Conservation (phyloP, 2,888 invertebrate species). For the Adelognathus sp. region DNA sequence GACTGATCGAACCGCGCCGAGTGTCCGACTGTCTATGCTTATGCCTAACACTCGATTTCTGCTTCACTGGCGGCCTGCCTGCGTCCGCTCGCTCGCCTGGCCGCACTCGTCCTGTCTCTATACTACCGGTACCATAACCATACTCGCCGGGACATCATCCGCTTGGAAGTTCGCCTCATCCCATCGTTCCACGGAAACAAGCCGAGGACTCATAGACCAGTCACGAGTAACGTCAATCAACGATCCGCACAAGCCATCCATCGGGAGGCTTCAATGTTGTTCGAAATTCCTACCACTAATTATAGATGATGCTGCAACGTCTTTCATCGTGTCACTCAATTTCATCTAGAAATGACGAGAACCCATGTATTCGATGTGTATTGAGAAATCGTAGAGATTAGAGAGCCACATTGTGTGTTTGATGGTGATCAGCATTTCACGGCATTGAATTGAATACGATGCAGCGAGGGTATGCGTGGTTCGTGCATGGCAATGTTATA, state of each 20-base stretch:
- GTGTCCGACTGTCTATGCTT: slow-evolving; percentile 3
- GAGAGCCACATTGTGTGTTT: slow-evolving; percentile 9
- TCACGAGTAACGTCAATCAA: slow-evolving; percentile 53
- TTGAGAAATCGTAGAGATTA: slow-evolving; percentile 5
- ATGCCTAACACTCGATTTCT: background rate
- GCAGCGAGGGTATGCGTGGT: background rate
- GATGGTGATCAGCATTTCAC: background rate
- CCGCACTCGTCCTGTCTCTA: background rate
- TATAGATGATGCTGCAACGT: slow-evolving; percentile 33
- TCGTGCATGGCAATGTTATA: slow-evolving; percentile 12
- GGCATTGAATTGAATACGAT: slow-evolving; percentile 1
- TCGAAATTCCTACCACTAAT: slow-evolving; percentile 22
- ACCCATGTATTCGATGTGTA: background rate
- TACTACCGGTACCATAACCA: background rate
- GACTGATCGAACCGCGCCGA: slow-evolving; percentile 45
- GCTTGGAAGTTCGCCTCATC: slow-evolving; percentile 10
- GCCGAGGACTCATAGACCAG: slow-evolving; percentile 19
- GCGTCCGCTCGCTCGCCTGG: background rate
- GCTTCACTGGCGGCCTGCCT: background rate
- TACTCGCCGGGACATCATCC: slow-evolving; percentile 2
- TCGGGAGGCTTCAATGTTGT: background rate
- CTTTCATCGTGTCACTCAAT: slow-evolving; percentile 34
- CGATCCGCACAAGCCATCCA: background rate
- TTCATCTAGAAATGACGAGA: background rate
- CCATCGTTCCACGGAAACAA: slow-evolving; percentile 13